Evolutionary conservation across 2,888 invertebrate genomes (phyloP), one percentile per base, ranked within the genome.

Genomic region (Yponomeuta malinellus): DNA sequence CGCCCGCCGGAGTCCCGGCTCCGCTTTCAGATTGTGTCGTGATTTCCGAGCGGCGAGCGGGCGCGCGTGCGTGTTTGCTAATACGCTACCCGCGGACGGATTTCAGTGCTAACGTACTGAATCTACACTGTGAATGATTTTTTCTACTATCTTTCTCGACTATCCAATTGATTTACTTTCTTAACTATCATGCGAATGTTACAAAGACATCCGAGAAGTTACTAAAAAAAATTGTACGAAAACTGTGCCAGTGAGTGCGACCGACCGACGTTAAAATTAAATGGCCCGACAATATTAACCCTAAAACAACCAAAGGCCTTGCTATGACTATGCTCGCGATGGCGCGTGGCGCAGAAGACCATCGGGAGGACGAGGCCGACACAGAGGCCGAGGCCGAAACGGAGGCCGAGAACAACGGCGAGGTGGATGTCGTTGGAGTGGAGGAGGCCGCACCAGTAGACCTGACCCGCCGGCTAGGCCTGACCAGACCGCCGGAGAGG

Each of bases 401-500:
- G n/a, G 90, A 90, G 72, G 81, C 81, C 0, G 88, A 88, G 72
- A 80, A 82, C 8, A 86, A 85, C 68, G 90, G 87, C 15, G 90
- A 91, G 71, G 87, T 92, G 0, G 92, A 92, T 74, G 92, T 92
- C 2, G 92, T 92, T 0, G 91, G 92, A n/a, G 88, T 91, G 0
- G 92, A 91, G 72, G 91, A 91, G 73, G 89, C 89, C 2, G 92
- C 91, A 12, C 91, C 91, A 2, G 91, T 92, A 10, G 92, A 92
- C 77, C 77, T 92, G 10, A 92, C 90, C 69, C 80, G 93, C 71
- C 88, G 93, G 63, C 86, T 94, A 71, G 93, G 93, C 69, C 90
- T 94, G 73, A 95, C 94, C 70, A 88, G 95, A 77, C 86, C 91
- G 2, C 88, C 90, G 0, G 91, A 95, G 94, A 76, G 93, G 70